Conservation (phyloP, 2,113 vertebrate genomes). For the Prunella fulvescens region DNA sequence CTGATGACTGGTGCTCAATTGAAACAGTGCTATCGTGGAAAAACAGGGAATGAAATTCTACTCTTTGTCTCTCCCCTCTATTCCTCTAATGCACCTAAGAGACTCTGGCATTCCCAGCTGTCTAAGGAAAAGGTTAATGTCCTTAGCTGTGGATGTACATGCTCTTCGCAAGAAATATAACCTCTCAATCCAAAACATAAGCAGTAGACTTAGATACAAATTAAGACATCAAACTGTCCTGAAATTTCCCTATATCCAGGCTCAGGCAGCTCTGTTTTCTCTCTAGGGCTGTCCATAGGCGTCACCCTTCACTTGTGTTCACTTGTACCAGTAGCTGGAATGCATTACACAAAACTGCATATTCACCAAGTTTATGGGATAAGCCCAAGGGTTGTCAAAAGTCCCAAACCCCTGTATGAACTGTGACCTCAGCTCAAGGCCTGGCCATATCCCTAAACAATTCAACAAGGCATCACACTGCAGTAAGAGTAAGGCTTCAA, state of each 20-base stretch:
- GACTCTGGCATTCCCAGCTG: not conserved
- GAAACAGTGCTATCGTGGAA: not conserved
- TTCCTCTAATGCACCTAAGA: not conserved
- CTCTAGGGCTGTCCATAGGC: not conserved
- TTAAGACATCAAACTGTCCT: accelerated
- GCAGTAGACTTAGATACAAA: not conserved
- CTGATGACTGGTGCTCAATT: accelerated
- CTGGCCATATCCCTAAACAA: not conserved
- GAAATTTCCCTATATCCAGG: not conserved
- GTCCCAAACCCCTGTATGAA: not conserved
- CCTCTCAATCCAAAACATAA: not conserved
- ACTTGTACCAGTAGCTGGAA: not conserved
- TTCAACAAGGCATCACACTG: not conserved
- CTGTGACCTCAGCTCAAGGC: not conserved
- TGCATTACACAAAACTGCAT: accelerated
- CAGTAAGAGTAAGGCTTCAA: not conserved
- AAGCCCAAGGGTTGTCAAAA: not conserved
- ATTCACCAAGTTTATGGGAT: not conserved
- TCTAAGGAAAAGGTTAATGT: not conserved
- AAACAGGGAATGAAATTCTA: not conserved
- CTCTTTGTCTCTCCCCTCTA: not conserved
- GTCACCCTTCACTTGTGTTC: not conserved
- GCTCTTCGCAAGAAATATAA: not conserved
- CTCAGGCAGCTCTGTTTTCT: not conserved
- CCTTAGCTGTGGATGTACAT: not conserved